Evolutionary conservation across 2,797 vertebrate genomes (phyloP), one percentile per base, ranked within the genome.

Genomic region (Danio choprae): DNA sequence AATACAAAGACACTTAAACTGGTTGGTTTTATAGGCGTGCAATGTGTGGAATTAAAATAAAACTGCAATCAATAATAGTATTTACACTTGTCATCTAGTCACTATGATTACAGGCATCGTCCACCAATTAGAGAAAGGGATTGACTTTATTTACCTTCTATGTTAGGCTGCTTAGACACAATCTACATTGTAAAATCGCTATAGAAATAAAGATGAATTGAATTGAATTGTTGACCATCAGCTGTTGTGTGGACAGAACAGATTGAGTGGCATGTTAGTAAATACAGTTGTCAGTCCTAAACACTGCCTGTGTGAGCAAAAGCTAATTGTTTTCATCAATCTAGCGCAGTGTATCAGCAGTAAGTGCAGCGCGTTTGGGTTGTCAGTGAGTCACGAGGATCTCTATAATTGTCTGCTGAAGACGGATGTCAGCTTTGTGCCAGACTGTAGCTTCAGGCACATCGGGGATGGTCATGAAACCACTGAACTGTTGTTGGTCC

Each of bases 371-470:
- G 36, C 9, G 10, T 51, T 55, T 77, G 40, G 22, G 29, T 69
- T 58, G 44, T 78, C 64, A 69, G 41, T 51, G 76, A 70, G 44
- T 70, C 55, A 78, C 18, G 0, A 50, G n/a, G 6, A 70, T 41
- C 55, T 78, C 65, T 69, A 41, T 69, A 51, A 70, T 69, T 78
- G 58, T 64, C 68, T 72, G 48, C 36, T 44, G 58, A 71, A 60
- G 77, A 55, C 48, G 36, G 15, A 64, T 55, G 59, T 63, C 68
- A 20, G 36, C 68, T 63, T 29, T 18, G 77, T 79, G 68, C 50
- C 77, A 71, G 68, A 63, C 68, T 79, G 56, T 36, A 79, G 58
- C 77, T 56, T 18, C 46, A 46, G 68, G 77, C 77, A 53, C 20
- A 15, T 71, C 44, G 18, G 48, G 56, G 38, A 63, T 62, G 67